These are phyloP conservation scores for Desmophyllum pertusum DNA, from an alignment of 92 coral and sea anemone species.

Conservation along the genomic window DNA sequence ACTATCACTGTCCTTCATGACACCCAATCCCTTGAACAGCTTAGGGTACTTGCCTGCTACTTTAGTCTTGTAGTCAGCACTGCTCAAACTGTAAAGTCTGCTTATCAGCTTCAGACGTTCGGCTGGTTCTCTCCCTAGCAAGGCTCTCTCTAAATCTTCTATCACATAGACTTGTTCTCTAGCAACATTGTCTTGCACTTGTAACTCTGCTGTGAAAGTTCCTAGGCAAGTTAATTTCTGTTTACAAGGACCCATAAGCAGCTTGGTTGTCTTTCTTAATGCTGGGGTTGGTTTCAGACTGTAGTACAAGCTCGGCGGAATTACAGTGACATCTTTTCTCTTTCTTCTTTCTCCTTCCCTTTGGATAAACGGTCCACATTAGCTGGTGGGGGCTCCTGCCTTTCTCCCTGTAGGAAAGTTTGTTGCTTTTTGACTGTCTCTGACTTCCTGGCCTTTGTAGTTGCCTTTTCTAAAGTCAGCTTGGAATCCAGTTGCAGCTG, in stretches of 20 bases:
- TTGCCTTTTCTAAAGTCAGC: slow-evolving; percentile 49
- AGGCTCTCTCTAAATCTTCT: background rate
- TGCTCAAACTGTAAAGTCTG: slow-evolving; percentile 10
- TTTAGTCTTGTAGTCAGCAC: background rate
- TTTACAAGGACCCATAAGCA: background rate
- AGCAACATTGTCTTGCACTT: background rate
- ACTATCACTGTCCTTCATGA: slow-evolving; percentile 15
- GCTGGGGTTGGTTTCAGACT: background rate
- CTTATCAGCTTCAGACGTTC: slow-evolving; percentile 19
- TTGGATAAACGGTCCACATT: background rate
- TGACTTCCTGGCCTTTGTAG: slow-evolving; percentile 25
- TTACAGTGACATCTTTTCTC: background rate
- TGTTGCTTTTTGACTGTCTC: slow-evolving; percentile 45
- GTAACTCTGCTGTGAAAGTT: background rate
- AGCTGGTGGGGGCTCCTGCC: background rate
- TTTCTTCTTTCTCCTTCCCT: background rate
- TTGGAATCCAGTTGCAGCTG: slow-evolving; percentile 45
- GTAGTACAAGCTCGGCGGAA: background rate
- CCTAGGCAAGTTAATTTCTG: background rate
- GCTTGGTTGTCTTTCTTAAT: background rate
- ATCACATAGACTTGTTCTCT: background rate
- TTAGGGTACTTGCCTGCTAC: slow-evolving; percentile 19
- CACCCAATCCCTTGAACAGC: slow-evolving; percentile 19
- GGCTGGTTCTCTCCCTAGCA: slow-evolving; percentile 27
- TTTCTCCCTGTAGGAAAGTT: slow-evolving; percentile 10